Percentiles rank a stretch among this genome's conserved stretches.
phyloP scores from a whole-genome alignment of 2,797 vertebrate genomes.

The Nannoperca australis region DNA sequence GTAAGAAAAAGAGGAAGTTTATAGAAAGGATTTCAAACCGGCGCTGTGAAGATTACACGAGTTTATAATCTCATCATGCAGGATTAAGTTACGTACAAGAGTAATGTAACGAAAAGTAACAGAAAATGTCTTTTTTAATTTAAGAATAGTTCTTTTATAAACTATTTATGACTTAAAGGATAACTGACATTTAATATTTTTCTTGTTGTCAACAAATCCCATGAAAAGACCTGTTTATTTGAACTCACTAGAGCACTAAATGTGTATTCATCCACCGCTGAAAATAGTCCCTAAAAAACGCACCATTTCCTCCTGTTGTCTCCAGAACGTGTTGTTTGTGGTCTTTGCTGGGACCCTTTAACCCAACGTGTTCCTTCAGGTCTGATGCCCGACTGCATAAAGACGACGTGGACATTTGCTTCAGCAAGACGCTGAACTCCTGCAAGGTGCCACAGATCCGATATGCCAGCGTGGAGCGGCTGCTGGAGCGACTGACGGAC shows the following conservation, averaged over 20 bases:
- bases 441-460: slow-evolving; percentile 99
- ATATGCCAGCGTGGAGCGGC: slow-evolving; percentile 94
- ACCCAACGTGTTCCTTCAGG: slow-evolving; percentile 71
- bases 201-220: background rate
- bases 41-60: background rate
- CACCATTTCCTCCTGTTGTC: too few species aligned
- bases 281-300: too few species aligned
- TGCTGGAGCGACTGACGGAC: slow-evolving; percentile 95
- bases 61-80: background rate
- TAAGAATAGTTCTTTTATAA: background rate
- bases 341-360: background rate
- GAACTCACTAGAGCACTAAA: too few species aligned
- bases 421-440: slow-evolving; percentile 98
- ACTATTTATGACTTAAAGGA: background rate
- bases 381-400: slow-evolving; percentile 94
- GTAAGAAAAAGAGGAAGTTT: slow-evolving; percentile 82
- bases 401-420: slow-evolving; percentile 96
- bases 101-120: background rate
- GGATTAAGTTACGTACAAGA: background rate
- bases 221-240: background rate
- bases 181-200: background rate
- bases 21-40: background rate
- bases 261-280: too few species aligned
- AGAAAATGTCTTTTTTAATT: background rate
- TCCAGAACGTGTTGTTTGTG: background rate